Evolutionary conservation across 2,888 invertebrate genomes (phyloP), one percentile per base, ranked within the genome.

Genomic region (Hypercompe scribonia): DNA sequence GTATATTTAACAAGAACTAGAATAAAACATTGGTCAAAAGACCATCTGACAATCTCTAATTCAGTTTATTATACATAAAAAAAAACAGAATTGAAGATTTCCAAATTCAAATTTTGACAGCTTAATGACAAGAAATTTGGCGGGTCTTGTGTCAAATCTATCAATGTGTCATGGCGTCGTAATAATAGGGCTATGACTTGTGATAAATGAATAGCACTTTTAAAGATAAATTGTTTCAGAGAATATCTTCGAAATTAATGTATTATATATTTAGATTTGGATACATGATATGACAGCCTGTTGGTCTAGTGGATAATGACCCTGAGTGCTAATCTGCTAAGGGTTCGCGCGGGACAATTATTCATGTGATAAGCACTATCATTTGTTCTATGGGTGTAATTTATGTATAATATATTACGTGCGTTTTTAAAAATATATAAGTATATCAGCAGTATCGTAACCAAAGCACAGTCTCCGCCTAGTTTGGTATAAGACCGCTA

Each of bases 71-170:
- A 28, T 58, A 15, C 28, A 58, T 39, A 31, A 66, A 46, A 66
- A 46, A 39, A 39, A 31, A 66, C 7, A 28, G 18, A 28, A 33
- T 33, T 5, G 36, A 31, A 66, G 42, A 46, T 21, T 65, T 65
- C 70, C 21, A 70, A 70, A 54, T 70, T 70, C 50, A 65, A 65
- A 65, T 50, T 70, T 70, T 54, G 50, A 65, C 70, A 54, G 18
- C 46, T 34, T 58, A 70, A 65, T 50, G 70, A 70, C 34, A 31
- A 70, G 28, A 65, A 70, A 54, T 54, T 28, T 46, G 36, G 21
- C 50, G n/a, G 54, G 70, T 65, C 65, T 24, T 24, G 70, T 33
- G 7, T 65, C 65, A 15, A 64, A 70, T 70, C 65, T 70, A 54
- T 70, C 70, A 64, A 54, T 65, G 21, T 65, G 70, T 65, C 70